Evolutionary conservation across 2,888 invertebrate genomes (phyloP), one percentile per base, ranked within the genome.

Genomic region (Neoascia interrupta): DNA sequence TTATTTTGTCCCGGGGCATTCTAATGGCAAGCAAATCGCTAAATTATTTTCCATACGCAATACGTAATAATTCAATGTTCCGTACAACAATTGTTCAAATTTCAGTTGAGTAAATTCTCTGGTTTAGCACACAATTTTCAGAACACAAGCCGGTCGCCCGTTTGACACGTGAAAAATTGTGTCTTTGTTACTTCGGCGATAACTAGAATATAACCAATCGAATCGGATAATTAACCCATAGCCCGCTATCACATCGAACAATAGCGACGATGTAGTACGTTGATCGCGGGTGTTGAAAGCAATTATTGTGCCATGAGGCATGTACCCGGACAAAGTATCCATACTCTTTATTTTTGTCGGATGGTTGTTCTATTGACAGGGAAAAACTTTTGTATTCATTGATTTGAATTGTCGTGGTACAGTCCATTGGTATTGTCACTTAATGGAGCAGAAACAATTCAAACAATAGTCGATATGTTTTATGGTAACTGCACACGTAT

Each of bases 361-460:
- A n/a, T n/a, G 2, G 19, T 19, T 41, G 15, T 15, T n/a, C 0
- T 26, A 6, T 36, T 11, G 19, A 4, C n/a, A 1, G 18, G 1
- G n/a, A 8, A 2, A 19, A n/a, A 8, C 16, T 39, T 3, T 3
- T 8, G 28, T 37, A 49, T 61, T 61, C 37, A 28, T 37, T 11
- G 47, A 16, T 13, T 16, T 8, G 10, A n/a, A 11, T 31, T 10
- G 31, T 26, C 45, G 28, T 28, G 36, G 31, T 31, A 49, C 61
- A 61, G 28, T 49, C 37, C 36, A 53, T 53, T 31, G 41, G 47
- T 4, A 15, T 45, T 66, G 26, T 37, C 47, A 39, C 47, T 47
- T 47, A 66, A 66, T 66, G 56, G 66, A 66, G 66, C 19, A 28
- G 66, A 66, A 66, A 45, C 56, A 39, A 56, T 13, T 21, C 47